phyloP scores from a whole-genome alignment of 1,140 invertebrate species.

The Heliothis virescens region DNA sequence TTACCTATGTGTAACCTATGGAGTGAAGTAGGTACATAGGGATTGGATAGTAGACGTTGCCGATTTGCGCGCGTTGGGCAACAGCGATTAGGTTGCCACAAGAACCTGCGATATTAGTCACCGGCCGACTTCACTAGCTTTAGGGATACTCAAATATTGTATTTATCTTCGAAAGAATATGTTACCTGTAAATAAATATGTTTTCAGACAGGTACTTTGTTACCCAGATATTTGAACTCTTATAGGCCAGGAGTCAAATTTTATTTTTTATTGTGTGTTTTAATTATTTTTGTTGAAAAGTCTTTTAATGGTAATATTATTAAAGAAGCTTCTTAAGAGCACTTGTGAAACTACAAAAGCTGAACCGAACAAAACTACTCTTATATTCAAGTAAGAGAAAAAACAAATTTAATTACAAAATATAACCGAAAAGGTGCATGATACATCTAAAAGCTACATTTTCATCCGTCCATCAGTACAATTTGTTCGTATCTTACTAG shows the following conservation, averaged over 20 bases:
- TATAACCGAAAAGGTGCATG: constrained; percentile 37
- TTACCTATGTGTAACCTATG: background rate
- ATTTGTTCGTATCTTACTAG: constrained; percentile 69
- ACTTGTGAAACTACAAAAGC: constrained; percentile 4
- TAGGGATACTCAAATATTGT: background rate
- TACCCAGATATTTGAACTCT: no score
- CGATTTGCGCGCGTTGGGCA: constrained; percentile 28
- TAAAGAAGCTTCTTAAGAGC: background rate
- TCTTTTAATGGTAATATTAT: background rate
- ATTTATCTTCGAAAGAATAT: no score
- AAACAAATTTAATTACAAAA: constrained; percentile 42
- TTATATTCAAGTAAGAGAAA: constrained; percentile 6
- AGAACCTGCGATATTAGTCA: constrained; percentile 38
- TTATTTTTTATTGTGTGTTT: background rate
- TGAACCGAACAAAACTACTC: constrained; percentile 3
- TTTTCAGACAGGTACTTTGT: background rate
- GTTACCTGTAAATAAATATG: no score
- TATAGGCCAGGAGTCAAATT: background rate
- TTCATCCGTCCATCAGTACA: constrained; percentile 60
- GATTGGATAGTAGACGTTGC: constrained; percentile 24
- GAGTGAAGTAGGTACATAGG: constrained; percentile 21
- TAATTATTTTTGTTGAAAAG: background rate
- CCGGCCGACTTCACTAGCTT: constrained; percentile 20
- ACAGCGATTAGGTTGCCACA: constrained; percentile 36
- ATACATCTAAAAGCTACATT: constrained; percentile 61